Percentiles rank a stretch among this genome's conserved stretches.
These are phyloP conservation scores for Pseudococcus longispinus DNA, from an alignment of 2,888 invertebrate species.

Conservation along the genomic window DNA sequence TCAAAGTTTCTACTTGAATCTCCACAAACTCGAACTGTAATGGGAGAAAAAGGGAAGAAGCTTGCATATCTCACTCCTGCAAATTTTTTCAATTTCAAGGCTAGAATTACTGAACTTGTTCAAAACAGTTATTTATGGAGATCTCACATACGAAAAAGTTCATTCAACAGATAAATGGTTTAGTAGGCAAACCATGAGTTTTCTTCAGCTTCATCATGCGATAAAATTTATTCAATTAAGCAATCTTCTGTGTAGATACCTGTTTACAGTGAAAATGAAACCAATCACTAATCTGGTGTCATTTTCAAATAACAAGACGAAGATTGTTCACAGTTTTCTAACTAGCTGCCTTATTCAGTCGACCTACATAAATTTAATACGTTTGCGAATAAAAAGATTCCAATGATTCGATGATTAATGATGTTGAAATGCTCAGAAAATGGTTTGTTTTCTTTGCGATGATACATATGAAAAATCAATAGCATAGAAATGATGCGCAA, in stretches of 20 bases:
- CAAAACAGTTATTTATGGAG: too few species aligned
- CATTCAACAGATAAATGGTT: too few species aligned
- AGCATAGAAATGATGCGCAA: neutral
- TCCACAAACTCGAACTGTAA: too few species aligned
- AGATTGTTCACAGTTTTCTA: neutral
- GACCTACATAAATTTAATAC: neutral
- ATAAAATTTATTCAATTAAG: neutral
- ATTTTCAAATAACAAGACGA: conserved; percentile 1
- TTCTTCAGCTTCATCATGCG: neutral
- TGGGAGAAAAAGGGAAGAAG: too few species aligned
- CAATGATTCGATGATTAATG: neutral
- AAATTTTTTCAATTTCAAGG: too few species aligned
- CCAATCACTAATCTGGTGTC: neutral
- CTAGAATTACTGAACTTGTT: too few species aligned
- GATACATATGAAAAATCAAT: neutral
- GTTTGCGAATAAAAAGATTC: neutral
- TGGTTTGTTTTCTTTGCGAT: neutral
- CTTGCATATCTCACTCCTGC: too few species aligned
- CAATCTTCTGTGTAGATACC: neutral
- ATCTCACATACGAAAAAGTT: too few species aligned
- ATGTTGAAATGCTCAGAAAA: neutral
- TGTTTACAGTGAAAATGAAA: conserved; percentile 5
- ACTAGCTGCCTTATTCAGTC: neutral
- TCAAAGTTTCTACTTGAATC: too few species aligned
- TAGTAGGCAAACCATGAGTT: neutral